These are phyloP conservation scores for Gastracanthus pulcherrimus DNA, from an alignment of 2,888 invertebrate species.

Conservation along the genomic window DNA sequence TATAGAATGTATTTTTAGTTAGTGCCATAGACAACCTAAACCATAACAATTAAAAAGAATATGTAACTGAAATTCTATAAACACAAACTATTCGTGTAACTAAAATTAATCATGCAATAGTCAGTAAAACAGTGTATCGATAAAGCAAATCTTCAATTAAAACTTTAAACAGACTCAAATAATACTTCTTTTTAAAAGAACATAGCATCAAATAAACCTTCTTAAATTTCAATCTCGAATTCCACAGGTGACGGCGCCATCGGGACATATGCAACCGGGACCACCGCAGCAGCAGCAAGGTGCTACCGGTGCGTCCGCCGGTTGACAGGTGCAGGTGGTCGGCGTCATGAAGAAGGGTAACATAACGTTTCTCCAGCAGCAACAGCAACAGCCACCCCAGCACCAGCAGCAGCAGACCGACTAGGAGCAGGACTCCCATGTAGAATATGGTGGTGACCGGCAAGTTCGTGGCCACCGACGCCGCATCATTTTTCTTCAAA, in stretches of 20 bases:
- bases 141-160: no score
- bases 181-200: no score
- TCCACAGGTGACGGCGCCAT: conserved; percentile 69
- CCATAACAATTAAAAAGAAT: no score
- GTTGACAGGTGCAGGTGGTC: conserved; percentile 70
- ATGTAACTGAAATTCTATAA: background rate
- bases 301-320: conserved; percentile 5
- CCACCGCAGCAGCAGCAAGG: conserved; percentile 73
- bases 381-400: conserved; percentile 75
- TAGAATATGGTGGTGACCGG: conserved; percentile 64
- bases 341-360: conserved; percentile 61
- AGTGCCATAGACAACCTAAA: no score
- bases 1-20: no score
- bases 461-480: conserved; percentile 68
- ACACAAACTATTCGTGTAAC: background rate
- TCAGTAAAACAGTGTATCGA: no score
- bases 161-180: no score
- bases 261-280: conserved; percentile 79
- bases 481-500: no score
- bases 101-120: no score
- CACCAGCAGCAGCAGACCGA: conserved; percentile 66
- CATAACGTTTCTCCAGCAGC: conserved; percentile 60
- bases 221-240: background rate
- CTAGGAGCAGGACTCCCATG: conserved; percentile 72
- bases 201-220: no score